Base-by-base conservation (phyloP, 2,797 vertebrate species). In the Parotocinclus haroldoi region DNA sequence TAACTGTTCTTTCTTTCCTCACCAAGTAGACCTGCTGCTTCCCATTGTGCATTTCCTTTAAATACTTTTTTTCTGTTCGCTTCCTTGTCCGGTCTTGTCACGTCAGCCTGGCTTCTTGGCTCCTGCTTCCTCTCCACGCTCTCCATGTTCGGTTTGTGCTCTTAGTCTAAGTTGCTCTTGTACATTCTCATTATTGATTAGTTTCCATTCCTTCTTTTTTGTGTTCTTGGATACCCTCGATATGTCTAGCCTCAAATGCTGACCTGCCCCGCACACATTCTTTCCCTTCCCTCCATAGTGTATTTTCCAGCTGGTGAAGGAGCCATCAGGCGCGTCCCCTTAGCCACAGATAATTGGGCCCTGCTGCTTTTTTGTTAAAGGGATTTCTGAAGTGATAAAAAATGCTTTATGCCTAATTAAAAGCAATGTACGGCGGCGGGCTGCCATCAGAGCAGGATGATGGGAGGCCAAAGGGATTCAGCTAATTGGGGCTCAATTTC, bases 401-500 rank as follows among this genome's bases (percentile, higher is more conserved):
- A 27, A 38, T 38, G 27, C 36, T 48, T 65, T 48, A 11, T 18
- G 44, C 38, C 63, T 57, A 66, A 66, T 66, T 66, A 66, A 18
- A 16, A 19, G 53, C 53, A 66, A 56, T n/a, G 42, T 66, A 12
- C 39, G 3, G 60, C 50, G 40, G 68, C n/a, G 6, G 27, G 12
- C 56, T 71, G 62, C 49, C 36, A 11, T 55, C 36, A 13, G 56
- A 18, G 17, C 9, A 13, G 50, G 10, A 53, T 16, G 10, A 39
- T 8, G 36, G 45, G 16, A 14, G 38, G 62, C 57, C 56, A 53
- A 71, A 51, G 19, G 18, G 56, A 59, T 44, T 66, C 38, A 19
- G 42, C 18, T 72, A 72, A 72, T 72, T 72, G 69, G 51, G 37
- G 44, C 57, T 55, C 12, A 0, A 57, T 37, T 61, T 66, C 39